Evolutionary conservation across 2,113 vertebrate genomes (phyloP), one percentile per base, ranked within the genome.

Genomic region (Gavialis gangeticus): DNA sequence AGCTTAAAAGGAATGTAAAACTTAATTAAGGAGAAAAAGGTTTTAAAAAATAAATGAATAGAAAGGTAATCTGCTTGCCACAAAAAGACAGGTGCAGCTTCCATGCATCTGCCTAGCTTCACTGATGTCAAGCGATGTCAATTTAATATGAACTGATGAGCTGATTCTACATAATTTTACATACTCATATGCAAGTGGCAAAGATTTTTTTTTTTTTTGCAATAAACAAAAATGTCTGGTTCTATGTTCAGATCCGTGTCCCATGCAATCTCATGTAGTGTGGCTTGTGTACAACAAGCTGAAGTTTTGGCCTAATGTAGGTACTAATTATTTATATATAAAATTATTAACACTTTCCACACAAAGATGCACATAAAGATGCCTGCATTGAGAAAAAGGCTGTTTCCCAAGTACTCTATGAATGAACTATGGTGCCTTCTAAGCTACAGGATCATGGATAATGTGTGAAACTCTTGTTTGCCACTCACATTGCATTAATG

Each of bases 1-100:
- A 92, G 81, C 62, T 95, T 94, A 80, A 95, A 91, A 93, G 4
- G 66, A 81, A 89, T 3, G 11, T 67, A 10, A 96, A 91, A 92
- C 91, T 75, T 28, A 95, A 87, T 92, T 87, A 63, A 57, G 85
- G 95, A 95, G 75, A 75, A 78, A 56, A 85, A 66, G 62, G n/a
- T 63, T 13, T 27, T 80, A n/a, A 55, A 46, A 75, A 87, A 82
- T 46, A 56, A 79, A 71, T 4, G 88, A 73, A 66, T 5, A 77
- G 13, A n/a, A 87, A 57, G 4, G 0, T 30, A 57, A 55, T 16
- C 16, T 3, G 8, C n/a, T 12, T 88, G 8, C 69, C 76, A 91
- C 46, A 88, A 84, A 90, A 62, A 62, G 57, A 37, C 17, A 82
- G 22, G 17, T 87, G 55, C 34, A 46, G 34, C 67, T 57, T 87